Conservation (phyloP, 2,113 vertebrate genomes). For the Genyomyrus donnyi region DNA sequence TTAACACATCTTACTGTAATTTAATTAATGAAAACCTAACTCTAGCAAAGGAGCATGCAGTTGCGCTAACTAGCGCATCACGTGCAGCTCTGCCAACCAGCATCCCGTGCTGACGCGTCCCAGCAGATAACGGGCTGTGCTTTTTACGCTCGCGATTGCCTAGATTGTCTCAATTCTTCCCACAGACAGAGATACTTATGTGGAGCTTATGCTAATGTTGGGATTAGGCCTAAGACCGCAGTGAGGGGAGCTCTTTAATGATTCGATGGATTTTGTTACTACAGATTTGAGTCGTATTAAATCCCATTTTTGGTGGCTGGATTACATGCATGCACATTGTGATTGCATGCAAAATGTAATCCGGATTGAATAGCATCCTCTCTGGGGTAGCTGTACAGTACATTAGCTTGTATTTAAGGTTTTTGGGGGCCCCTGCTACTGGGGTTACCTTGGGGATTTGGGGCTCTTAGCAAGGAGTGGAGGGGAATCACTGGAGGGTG, state of each 20-base stretch:
- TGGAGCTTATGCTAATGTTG: constrained; percentile 51
- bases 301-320: not conserved
- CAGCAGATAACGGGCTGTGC: not conserved
- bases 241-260: constrained; percentile 48
- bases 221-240: constrained; percentile 54
- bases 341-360: constrained; percentile 24
- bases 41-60: not conserved
- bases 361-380: constrained; percentile 22
- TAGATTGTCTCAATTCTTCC: constrained; percentile 25
- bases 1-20: not conserved
- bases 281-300: constrained; percentile 34
- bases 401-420: not conserved
- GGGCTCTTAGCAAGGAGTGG: not conserved
- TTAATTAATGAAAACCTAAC: not conserved
- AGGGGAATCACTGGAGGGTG: not conserved
- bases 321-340: not conserved
- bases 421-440: not conserved
- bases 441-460: not conserved
- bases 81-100: not conserved
- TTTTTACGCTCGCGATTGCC: not conserved
- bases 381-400: not conserved
- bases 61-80: not conserved
- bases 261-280: constrained; percentile 43
- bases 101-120: not conserved
- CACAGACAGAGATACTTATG: constrained; percentile 51